A percentile compares a stretch with the other conserved stretches of the same genome.
Conservation (phyloP, 2,113 vertebrate species). For the Hoplias malabaricus region DNA sequence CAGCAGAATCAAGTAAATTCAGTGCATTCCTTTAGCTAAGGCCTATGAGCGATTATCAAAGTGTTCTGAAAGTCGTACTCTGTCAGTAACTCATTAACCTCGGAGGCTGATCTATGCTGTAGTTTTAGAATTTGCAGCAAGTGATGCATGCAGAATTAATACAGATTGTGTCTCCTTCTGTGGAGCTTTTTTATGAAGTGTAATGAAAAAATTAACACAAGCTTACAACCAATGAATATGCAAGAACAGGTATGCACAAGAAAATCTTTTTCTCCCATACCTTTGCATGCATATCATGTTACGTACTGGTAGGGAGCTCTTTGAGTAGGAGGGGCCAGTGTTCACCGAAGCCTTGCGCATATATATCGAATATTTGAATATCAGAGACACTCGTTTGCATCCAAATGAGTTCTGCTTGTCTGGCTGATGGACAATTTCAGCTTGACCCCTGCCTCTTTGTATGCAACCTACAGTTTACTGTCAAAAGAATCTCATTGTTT, state of each 20-base stretch:
- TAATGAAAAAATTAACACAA: slow-evolving; percentile 8
- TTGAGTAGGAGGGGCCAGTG: slow-evolving; percentile 80
- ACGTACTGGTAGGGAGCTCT: neutral
- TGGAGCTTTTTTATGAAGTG: neutral
- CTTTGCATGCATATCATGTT: slow-evolving; percentile 32
- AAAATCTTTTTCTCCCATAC: neutral
- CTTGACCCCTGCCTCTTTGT: slow-evolving; percentile 92
- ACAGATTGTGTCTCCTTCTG: neutral
- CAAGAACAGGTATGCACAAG: neutral
- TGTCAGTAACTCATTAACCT: neutral
- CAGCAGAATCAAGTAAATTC: too few species aligned
- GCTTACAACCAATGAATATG: slow-evolving; percentile 15
- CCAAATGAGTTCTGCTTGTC: slow-evolving; percentile 99
- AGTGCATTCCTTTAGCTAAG: too few species aligned
- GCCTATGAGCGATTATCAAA: slow-evolving; percentile 5
- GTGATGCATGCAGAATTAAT: neutral
- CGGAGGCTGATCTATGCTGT: neutral
- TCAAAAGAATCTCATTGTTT: slow-evolving; percentile 54
- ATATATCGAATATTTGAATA: slow-evolving; percentile 97
- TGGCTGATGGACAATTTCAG: slow-evolving; percentile 99
- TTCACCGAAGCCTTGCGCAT: slow-evolving; percentile 96
- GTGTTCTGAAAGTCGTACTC: neutral
- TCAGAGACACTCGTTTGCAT: slow-evolving; percentile 95
- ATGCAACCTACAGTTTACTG: slow-evolving; percentile 89
- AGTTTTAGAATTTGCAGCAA: slow-evolving; percentile 2